These are phyloP conservation scores for Thaumatotibia leucotreta DNA, from an alignment of 1,140 invertebrate species.

Conservation along the genomic window DNA sequence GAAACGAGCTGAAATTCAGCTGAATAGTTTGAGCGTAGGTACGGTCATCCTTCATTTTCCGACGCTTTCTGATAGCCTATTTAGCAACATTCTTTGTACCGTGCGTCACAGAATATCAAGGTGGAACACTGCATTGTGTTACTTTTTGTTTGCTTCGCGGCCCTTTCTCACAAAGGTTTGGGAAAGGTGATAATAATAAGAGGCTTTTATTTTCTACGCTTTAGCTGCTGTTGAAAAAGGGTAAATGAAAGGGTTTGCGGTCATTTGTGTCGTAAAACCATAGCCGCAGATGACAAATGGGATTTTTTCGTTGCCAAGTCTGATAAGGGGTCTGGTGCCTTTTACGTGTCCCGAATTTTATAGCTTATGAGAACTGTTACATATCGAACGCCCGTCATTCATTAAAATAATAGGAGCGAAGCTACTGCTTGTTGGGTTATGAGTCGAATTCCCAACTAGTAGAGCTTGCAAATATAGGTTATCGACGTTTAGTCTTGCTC, in stretches of 20 bases:
- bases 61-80: not conserved
- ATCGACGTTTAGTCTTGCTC: not conserved
- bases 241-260: conserved; percentile 8
- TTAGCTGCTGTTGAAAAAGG: conserved; percentile 5
- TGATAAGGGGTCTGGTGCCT: conserved; percentile 3
- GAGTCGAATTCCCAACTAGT: not conserved
- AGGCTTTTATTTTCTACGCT: conserved; percentile 11
- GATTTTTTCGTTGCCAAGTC: conserved; percentile 10
- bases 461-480: not conserved
- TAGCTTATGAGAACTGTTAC: not conserved
- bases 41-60: not conserved
- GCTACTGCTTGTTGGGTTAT: not conserved
- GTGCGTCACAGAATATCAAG: not conserved
- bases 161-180: not conserved
- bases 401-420: not conserved
- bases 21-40: not conserved
- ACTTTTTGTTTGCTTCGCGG: conserved; percentile 1
- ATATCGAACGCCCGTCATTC: not conserved
- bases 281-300: conserved; percentile 11
- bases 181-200: conserved; percentile 3
- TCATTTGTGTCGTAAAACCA: conserved; percentile 11
- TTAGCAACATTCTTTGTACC: not conserved
- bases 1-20: no score
- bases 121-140: not conserved
- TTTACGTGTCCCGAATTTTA: conserved; percentile 3